phyloP scores from a whole-genome alignment of 1,140 invertebrate species.

The Macrobrachium nipponense region DNA sequence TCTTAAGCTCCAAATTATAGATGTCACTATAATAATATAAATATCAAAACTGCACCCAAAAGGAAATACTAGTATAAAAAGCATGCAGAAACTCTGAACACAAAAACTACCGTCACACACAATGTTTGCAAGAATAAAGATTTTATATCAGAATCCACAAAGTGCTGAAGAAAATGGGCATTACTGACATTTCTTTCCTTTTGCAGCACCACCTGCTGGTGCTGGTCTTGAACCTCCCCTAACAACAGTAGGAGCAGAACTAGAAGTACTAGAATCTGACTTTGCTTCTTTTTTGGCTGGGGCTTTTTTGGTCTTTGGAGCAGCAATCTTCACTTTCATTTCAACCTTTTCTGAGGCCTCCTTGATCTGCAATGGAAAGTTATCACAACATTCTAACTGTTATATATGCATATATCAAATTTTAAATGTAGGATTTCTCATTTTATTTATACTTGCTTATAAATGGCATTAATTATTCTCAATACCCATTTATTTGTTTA shows the following conservation, averaged over 20 bases:
- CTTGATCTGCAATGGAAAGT: slow-evolving; percentile 78
- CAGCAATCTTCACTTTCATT: slow-evolving; percentile 70
- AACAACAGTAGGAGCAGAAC: slow-evolving; percentile 14
- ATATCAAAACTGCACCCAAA: no score
- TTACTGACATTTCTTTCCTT: slow-evolving; percentile 41
- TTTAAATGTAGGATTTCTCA: background rate
- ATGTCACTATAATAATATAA: no score
- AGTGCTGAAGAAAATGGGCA: no score
- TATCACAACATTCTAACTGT: background rate
- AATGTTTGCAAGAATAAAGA: no score
- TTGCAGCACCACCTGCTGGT: slow-evolving; percentile 1
- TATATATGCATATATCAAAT: background rate
- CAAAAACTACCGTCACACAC: no score
- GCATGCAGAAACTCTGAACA: no score
- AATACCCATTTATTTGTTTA: no score
- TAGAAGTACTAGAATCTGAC: slow-evolving; percentile 28
- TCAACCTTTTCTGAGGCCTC: slow-evolving; percentile 94
- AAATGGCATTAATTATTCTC: no score
- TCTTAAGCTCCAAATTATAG: no score
- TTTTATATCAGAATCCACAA: no score
- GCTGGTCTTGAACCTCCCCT: slow-evolving; percentile 23
- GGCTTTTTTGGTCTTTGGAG: slow-evolving; percentile 61
- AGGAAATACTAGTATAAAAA: no score
- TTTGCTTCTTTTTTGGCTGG: slow-evolving; percentile 27
- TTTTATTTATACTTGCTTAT: no score